Base-by-base conservation (phyloP, 2,113 vertebrate genomes). In the Oryzias javanicus region DNA sequence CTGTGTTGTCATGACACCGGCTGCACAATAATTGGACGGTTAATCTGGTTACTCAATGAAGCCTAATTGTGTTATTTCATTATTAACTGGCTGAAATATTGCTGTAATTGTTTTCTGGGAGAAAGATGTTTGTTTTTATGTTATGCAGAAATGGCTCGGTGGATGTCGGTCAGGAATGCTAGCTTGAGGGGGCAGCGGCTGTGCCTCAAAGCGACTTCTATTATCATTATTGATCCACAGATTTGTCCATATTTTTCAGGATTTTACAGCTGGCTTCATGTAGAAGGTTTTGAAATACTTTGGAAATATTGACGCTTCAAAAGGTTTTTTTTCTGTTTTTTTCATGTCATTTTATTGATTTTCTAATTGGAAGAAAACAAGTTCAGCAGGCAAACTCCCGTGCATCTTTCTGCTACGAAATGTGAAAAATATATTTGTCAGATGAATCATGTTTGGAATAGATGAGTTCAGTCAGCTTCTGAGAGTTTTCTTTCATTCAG, bases 1-100 rank as follows among this genome's bases (percentile, higher is more conserved):
- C 49, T 12, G 47, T 58, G 76, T 82, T 83, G 83, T 86, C 87
- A 84, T 89, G 85, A 85, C 84, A 78, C 76, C 85, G 49, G 7
- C 69, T 75, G 78, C 65, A 51, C 65, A 72, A 70, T 76, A 82
- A 80, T 79, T 80, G 70, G 67, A 67, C 15, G 60, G 54, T 65
- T 86, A 80, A 80, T 83, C 76, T 27, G 67, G 74, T 86, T 83
- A 70, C 27, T n/a, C 67, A 69, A 67, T 51, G 48, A 64, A 74
- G 57, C 72, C 76, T 86, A 75, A 87, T 86, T 80, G 70, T 65
- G 64, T 72, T 60, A 48, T 81, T 78, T 78, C 3, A 6, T 65
- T 64, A 2, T 49, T 44, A 72, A 49, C 56, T n/a, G 52, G 52
- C 67, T 47, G 17, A 65, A 68, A 63, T 49, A 40, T 12, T n/a